A percentile compares a stretch with the other conserved stretches of the same genome.
phyloP scores from a whole-genome alignment of 2,113 vertebrate genomes.

The Genyomyrus donnyi region DNA sequence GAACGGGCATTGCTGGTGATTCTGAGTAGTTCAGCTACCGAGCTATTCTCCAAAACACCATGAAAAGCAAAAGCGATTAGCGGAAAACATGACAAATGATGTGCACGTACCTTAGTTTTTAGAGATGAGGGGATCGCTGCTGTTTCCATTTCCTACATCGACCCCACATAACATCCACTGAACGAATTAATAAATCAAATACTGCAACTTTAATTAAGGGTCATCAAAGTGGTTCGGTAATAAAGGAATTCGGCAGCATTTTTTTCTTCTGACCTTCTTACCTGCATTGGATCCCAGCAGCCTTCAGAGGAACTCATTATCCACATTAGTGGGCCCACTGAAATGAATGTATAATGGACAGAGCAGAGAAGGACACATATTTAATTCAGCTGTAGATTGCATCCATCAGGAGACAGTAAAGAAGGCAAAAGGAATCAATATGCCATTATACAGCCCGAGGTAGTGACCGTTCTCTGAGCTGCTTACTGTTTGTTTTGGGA shows the following conservation, averaged over 20 bases:
- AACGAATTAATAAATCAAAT: not conserved
- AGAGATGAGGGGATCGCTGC: not conserved
- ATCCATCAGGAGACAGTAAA: conserved; percentile 22
- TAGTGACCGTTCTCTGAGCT: not conserved
- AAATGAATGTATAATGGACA: conserved; percentile 18
- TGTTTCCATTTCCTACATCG: not conserved
- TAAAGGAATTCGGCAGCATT: not conserved
- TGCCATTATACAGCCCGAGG: not conserved
- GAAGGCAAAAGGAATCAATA: conserved; percentile 23
- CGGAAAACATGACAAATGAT: not conserved
- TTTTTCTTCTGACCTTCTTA: not conserved
- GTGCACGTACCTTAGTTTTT: not conserved
- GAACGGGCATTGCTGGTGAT: not conserved
- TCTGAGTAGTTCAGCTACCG: not conserved
- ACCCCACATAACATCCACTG: not conserved
- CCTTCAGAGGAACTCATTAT: conserved; percentile 23
- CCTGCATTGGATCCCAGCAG: conserved; percentile 7
- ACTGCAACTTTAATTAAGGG: not conserved
- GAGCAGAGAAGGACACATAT: conserved; percentile 8
- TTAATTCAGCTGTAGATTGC: conserved; percentile 20
- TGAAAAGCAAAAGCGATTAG: not conserved
- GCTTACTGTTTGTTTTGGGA: not conserved
- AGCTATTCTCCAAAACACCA: not conserved
- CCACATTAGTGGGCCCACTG: conserved; percentile 33
- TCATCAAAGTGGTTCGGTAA: not conserved